phyloP scores from a whole-genome alignment of 2,113 vertebrate species.

The Tyto alba region DNA sequence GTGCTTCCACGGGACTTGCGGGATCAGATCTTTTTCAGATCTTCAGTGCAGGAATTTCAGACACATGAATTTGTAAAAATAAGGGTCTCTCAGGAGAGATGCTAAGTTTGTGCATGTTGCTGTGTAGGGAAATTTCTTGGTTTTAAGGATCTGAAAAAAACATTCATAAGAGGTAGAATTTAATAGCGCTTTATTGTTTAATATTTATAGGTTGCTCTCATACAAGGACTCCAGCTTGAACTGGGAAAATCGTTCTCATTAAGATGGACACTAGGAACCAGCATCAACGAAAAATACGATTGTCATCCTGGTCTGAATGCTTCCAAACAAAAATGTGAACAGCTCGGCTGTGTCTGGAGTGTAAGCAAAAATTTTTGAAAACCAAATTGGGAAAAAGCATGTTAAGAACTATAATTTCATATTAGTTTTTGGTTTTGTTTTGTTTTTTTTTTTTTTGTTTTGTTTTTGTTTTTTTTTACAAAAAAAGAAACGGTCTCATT shows the following conservation, averaged over 20 bases:
- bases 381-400: not conserved
- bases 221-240: not conserved
- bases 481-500: not conserved
- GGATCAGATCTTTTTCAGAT: not conserved
- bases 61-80: not conserved
- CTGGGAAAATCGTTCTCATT: conserved; percentile 42
- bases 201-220: conserved; percentile 3
- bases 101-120: accelerated
- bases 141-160: not conserved
- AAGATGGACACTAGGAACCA: not conserved
- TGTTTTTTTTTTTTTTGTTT: no score
- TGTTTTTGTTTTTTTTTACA: not conserved
- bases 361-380: not conserved
- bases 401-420: not conserved
- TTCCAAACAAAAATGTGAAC: not conserved
- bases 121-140: not conserved
- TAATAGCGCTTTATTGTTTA: not conserved
- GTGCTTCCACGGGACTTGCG: accelerated
- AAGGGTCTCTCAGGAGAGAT: no score
- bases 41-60: not conserved
- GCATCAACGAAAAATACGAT: conserved; percentile 23
- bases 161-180: not conserved
- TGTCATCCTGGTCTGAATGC: not conserved
- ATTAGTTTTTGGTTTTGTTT: no score
- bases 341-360: conserved; percentile 48